Evolutionary conservation across 2,113 vertebrate genomes (phyloP), one percentile per base, ranked within the genome.

Genomic region (Sakesphorus luctuosus): DNA sequence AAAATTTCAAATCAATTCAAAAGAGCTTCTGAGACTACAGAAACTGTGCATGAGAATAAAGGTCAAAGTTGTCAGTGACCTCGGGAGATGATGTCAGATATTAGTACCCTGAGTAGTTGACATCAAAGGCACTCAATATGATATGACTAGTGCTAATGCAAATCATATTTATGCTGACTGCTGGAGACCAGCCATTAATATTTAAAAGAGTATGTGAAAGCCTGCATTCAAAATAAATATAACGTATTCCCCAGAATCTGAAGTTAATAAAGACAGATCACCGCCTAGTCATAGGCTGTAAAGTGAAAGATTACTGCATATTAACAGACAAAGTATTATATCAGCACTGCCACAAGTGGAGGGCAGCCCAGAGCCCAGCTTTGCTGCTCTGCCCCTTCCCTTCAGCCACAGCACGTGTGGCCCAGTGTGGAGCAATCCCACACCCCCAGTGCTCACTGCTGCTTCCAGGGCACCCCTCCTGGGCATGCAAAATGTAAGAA

Each of bases 1-100:
- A 98, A 98, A 98, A 98, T 98, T 98, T 98, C 98, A 98, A 98
- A 98, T 98, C 98, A 98, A 98, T 98, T 98, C 98, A 98, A 98
- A 98, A 98, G 98, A 98, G 98, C 98, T 98, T 98, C 98, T 97
- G 98, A 98, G 98, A 98, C 90, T 97, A 97, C 86, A 98, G 97
- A 98, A 98, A 98, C 97, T 94, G 97, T 98, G 97, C 96, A 97
- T 93, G 96, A 98, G 97, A 98, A 98, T 97, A 98, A 98, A 98
- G 98, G 98, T 98, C 98, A 98, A 98, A 98, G 97, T 98, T 98
- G 98, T 98, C 97, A 96, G 97, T 98, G 98, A 98, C 98, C 98
- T 96, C 94, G 87, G 97, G 97, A 98, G 98, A 98, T 98, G 98
- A 98, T 98, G 98, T 98, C 98, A 98, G 97, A 87, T 98, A 98